Base-by-base conservation (phyloP, 92 coral and sea anemone genomes). In the Meandrina meandrites region DNA sequence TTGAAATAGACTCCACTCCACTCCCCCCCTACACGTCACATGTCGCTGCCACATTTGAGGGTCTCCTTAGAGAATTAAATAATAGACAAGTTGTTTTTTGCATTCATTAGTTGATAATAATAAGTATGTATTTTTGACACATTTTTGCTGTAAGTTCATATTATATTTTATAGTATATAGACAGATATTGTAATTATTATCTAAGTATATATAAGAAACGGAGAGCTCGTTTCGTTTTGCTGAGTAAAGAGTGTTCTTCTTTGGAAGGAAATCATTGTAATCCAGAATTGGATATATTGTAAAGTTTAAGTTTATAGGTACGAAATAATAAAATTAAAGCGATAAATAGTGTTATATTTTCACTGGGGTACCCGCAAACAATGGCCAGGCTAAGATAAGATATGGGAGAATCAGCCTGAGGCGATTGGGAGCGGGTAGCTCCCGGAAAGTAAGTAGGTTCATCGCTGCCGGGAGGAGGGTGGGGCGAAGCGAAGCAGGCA, bases 211-310 rank as follows among this genome's bases (percentile, higher is more conserved):
- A 35, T 28, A 45, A 42, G 16, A 76, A 76, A 31, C 1, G 42
- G 10, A 27, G 10, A 45, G 48, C 34, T 24, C 13, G 35, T 53
- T 54, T 56, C 17, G 1, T 64, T 50, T 62, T 35, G n/a, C 54
- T 60, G 48, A 79, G 50, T 79, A 31, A 77, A 45, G 16, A 64
- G 72, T 42, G 58, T 64, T 45, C 60, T 81, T 81, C 75, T 45
- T 27, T 67, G 75, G 60, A 81, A 67, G 36, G 70, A 56, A 40
- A 42, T 62, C 12, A 64, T 35, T 64, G 85, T 81, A 81, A 81
- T 81, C 84, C 85, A 66, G 15, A 28, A 67, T 81, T 81, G 85
- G 75, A 81, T 81, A 30, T 64, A 81, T 81, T 54, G 27, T 16
- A 10, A 47, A 47, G 60, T 28, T 77, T 42, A 1, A 24, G 30